A percentile compares a stretch with the other conserved stretches of the same genome.
These are phyloP conservation scores for Drosophila suboccidentalis DNA, from an alignment of 2,888 invertebrate genomes.

Conservation along the genomic window DNA sequence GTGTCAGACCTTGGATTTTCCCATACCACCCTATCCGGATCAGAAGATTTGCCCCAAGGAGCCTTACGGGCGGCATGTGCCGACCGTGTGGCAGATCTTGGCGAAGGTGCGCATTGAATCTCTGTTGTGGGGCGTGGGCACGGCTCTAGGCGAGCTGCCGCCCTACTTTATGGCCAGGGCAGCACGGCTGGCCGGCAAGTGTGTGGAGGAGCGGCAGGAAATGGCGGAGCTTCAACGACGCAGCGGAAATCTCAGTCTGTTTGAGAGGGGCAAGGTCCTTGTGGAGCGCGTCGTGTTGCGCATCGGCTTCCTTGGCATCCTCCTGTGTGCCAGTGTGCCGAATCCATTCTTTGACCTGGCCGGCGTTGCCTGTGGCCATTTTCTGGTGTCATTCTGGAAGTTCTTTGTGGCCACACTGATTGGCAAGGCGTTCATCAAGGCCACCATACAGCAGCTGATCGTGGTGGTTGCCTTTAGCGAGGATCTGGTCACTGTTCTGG, in stretches of 20 bases:
- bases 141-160: conserved; percentile 98
- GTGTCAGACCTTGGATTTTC: conserved; percentile 97
- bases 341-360: conserved; percentile 99
- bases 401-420: conserved; percentile 99
- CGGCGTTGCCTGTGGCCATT: conserved; percentile 99
- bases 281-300: conserved; percentile 95
- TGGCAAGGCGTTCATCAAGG: conserved; percentile 98
- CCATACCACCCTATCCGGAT: conserved; percentile 98
- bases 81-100: conserved; percentile 96
- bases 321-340: conserved; percentile 98
- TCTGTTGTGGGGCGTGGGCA: conserved; percentile 98
- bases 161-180: conserved; percentile 99
- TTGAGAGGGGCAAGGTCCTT: conserved; percentile 92
- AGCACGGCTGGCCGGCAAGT: conserved; percentile 89
- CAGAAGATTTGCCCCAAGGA: conserved; percentile 95
- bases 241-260: conserved; percentile 86
- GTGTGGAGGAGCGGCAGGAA: conserved; percentile 85
- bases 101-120: conserved; percentile 97
- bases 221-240: conserved; percentile 87
- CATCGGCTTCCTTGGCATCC: conserved; percentile 97
- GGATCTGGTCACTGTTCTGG: conserved; percentile 92
- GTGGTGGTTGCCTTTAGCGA: conserved; percentile 98
- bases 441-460: conserved; percentile 98
- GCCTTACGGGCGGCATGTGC: conserved; percentile 87
- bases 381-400: conserved; percentile 99